A percentile compares a stretch with the other conserved stretches of the same genome.
Evolutionary conservation across 1,140 invertebrate species (phyloP).

Genomic region (Drosophila santomea): DNA sequence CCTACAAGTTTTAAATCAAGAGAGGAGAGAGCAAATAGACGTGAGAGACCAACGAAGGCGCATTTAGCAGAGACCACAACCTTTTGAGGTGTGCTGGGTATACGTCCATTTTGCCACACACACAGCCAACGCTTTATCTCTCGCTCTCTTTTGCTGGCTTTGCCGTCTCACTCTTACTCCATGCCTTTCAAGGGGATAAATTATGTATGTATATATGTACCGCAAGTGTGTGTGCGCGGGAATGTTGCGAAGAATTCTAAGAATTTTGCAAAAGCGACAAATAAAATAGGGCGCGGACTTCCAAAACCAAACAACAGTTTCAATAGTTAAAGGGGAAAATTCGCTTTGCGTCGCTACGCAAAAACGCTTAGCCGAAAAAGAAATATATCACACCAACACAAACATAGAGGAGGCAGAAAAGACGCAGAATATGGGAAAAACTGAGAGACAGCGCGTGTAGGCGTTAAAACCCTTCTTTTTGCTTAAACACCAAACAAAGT

Average conservation of each 20-base stretch:
- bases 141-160: slow-evolving; percentile 51
- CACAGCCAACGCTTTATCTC: not conserved
- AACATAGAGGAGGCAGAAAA: slow-evolving; percentile 10
- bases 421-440: slow-evolving; percentile 6
- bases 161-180: slow-evolving; percentile 11
- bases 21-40: slow-evolving; percentile 28
- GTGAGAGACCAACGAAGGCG: slow-evolving; percentile 20
- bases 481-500: not conserved
- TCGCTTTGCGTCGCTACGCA: slow-evolving; percentile 7
- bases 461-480: slow-evolving; percentile 18
- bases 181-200: slow-evolving; percentile 32
- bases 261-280: slow-evolving; percentile 69
- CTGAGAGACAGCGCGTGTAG: slow-evolving; percentile 19
- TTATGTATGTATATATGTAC: slow-evolving; percentile 36
- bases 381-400: slow-evolving; percentile 23
- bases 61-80: slow-evolving; percentile 64
- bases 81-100: slow-evolving; percentile 72
- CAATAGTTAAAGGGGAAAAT: slow-evolving; percentile 5
- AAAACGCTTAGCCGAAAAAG: slow-evolving; percentile 10
- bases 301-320: slow-evolving; percentile 1
- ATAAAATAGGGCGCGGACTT: slow-evolving; percentile 30
- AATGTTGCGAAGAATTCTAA: slow-evolving; percentile 82
- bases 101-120: slow-evolving; percentile 52
- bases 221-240: slow-evolving; percentile 64
- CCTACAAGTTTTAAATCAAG: slow-evolving; percentile 66